Evolutionary conservation across 2,888 invertebrate species (phyloP).

Genomic region (Noctua janthina): DNA sequence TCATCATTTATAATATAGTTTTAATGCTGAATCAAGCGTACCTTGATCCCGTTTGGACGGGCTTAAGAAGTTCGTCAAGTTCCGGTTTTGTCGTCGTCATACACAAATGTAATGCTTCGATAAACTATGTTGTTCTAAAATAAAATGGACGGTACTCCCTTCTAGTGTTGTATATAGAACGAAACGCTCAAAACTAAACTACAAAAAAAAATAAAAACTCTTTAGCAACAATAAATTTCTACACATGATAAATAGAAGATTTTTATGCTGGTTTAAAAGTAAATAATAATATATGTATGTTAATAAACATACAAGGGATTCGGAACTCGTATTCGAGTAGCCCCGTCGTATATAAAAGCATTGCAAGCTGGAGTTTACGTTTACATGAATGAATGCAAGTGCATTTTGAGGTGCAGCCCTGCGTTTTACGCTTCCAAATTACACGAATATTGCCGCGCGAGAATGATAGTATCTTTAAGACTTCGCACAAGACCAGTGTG

Average conservation of each 20-base stretch:
- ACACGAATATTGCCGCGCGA: slow-evolving; percentile 40
- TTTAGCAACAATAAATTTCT: slow-evolving; percentile 54
- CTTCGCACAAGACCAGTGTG: slow-evolving; percentile 23
- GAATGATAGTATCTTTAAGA: slow-evolving; percentile 8
- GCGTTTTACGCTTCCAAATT: slow-evolving; percentile 36
- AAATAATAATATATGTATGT: slow-evolving; percentile 56
- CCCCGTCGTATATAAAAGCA: slow-evolving; percentile 55
- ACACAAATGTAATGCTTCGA: slow-evolving; percentile 55
- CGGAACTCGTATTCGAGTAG: slow-evolving; percentile 51
- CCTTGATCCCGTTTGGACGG: slow-evolving; percentile 72
- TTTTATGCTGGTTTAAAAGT: slow-evolving; percentile 52
- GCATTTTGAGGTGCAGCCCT: slow-evolving; percentile 47
- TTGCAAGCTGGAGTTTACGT: slow-evolving; percentile 53
- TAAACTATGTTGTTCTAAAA: slow-evolving; percentile 62
- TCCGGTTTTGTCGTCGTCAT: slow-evolving; percentile 49
- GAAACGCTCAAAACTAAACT: slow-evolving; percentile 62
- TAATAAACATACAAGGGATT: slow-evolving; percentile 51
- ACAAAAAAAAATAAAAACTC: slow-evolving; percentile 59
- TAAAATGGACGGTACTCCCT: slow-evolving; percentile 68
- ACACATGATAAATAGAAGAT: slow-evolving; percentile 42
- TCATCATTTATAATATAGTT: slow-evolving; percentile 50
- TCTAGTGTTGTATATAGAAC: slow-evolving; percentile 57
- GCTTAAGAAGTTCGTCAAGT: slow-evolving; percentile 67
- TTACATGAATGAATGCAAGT: slow-evolving; percentile 30
- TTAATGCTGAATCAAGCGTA: slow-evolving; percentile 58